Evolutionary conservation across 2,797 vertebrate species (phyloP), one percentile per base, ranked within the genome.

Genomic region (Acomys russatus): DNA sequence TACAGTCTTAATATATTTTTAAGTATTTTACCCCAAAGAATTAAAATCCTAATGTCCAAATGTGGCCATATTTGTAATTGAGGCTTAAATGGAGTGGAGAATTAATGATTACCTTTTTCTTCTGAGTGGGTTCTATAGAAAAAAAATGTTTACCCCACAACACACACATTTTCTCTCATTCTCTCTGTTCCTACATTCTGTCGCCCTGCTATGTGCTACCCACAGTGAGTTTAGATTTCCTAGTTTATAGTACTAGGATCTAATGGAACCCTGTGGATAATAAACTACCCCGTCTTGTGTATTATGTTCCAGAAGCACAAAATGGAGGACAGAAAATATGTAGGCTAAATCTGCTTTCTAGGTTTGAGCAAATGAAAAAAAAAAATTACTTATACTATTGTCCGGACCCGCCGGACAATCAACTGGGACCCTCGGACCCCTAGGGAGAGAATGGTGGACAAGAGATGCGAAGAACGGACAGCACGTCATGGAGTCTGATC

Each of bases 181-280:
- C 2, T 54, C 9, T n/a, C 1, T 79, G 2, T 35, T 61, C 4
- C 12, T 33, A 0, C 8, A 6, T 3, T 61, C 17, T 77, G 23
- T 70, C 28, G 8, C 6, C 20, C 25, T 63, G 1, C 7, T 23
- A 22, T 1, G 15, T 20, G 1, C 15, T 22, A 68, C 15, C 49
- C 44, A 51, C 3, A 44, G 77, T 71, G 17, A 63, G 35, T 3
- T 15, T 79, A 63, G 10, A 73, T 59, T 71, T 80, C 17, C 17
- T 7, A 30, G 7, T 2, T 25, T 54, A 30, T 49, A 35, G 54
- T n/a, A 30, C 15, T 71, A 6, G 54, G 44, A 86, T 11, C 23
- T 35, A 25, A n/a, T 87, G 3, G 56, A 85, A 17, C 54, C 64
- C 44, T 84, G 9, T 85, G 28, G 33, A 33, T 30, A 20, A 76